phyloP scores from a whole-genome alignment of 2,888 invertebrate species.

The Dryomyza anilis region DNA sequence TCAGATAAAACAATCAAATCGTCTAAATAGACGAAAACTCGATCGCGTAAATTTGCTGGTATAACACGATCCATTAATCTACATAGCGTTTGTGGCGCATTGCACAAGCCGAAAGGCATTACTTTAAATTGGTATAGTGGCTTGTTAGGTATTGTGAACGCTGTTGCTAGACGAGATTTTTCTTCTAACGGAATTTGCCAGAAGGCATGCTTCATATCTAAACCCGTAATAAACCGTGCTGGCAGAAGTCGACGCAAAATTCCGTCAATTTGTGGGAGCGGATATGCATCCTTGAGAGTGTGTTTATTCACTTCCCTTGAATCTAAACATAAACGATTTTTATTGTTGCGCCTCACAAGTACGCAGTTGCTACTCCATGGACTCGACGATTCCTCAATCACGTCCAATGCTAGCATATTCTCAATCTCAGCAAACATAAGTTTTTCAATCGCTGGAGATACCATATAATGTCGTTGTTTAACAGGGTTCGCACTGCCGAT shows the following conservation, averaged over 20 bases:
- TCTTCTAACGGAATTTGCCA: background rate
- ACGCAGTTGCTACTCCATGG: slow-evolving; percentile 43
- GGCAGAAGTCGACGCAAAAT: background rate
- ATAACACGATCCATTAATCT: slow-evolving; percentile 5
- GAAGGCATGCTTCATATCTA: background rate
- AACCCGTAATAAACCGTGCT: background rate
- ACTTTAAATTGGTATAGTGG: background rate
- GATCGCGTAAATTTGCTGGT: slow-evolving; percentile 2
- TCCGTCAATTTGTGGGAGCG: background rate
- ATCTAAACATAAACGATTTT: slow-evolving; percentile 41
- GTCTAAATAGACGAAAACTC: slow-evolving; percentile 26
- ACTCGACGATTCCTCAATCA: slow-evolving; percentile 44
- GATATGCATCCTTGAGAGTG: background rate
- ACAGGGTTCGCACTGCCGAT: slow-evolving; percentile 7
- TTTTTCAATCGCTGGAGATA: slow-evolving; percentile 30
- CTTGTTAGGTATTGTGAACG: slow-evolving; percentile 2
- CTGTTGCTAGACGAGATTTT: background rate
- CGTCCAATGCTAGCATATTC: slow-evolving; percentile 42
- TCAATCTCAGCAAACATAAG: slow-evolving; percentile 40
- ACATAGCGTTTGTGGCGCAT: background rate
- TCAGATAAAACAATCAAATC: slow-evolving; percentile 24
- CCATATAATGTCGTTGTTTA: slow-evolving; percentile 31
- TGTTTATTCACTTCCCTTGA: slow-evolving; percentile 41
- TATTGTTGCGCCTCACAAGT: slow-evolving; percentile 36
- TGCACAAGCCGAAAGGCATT: background rate